Conservation (phyloP, 2,113 vertebrate species). For the Istiophorus platypterus region DNA sequence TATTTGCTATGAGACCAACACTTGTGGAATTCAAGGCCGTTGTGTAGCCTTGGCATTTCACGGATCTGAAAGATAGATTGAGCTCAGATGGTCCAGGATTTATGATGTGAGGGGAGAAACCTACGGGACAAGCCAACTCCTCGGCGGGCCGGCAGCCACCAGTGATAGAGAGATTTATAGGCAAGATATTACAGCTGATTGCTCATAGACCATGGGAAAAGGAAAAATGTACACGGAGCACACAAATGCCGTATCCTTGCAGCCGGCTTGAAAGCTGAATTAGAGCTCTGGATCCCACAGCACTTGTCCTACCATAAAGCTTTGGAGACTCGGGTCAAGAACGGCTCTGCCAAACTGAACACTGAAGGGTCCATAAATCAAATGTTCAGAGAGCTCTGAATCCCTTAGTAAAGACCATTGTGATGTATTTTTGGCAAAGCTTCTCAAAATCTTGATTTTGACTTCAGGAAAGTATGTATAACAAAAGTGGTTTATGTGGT, state of each 20-base stretch:
- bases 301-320: slow-evolving; percentile 32
- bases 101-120: slow-evolving; percentile 63
- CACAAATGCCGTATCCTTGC: slow-evolving; percentile 14
- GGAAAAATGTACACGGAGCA: slow-evolving; percentile 23
- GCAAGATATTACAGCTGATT: slow-evolving; percentile 60
- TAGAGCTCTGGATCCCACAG: slow-evolving; percentile 4
- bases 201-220: slow-evolving; percentile 56
- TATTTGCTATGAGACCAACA: slow-evolving; percentile 51
- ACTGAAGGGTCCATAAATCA: slow-evolving; percentile 50
- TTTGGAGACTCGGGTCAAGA: slow-evolving; percentile 32
- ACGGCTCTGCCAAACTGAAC: slow-evolving; percentile 35
- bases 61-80: slow-evolving; percentile 64
- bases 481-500: slow-evolving; percentile 36
- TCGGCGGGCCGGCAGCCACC: slow-evolving; percentile 47
- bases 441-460: not conserved
- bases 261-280: slow-evolving; percentile 9
- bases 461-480: slow-evolving; percentile 45
- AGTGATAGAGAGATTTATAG: slow-evolving; percentile 67
- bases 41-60: slow-evolving; percentile 70
- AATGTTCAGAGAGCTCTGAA: slow-evolving; percentile 17
- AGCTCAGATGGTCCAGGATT: slow-evolving; percentile 69
- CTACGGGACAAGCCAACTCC: slow-evolving; percentile 65
- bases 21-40: slow-evolving; percentile 51
- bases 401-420: slow-evolving; percentile 13
- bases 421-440: slow-evolving; percentile 34